Conservation (phyloP, 2,888 invertebrate genomes). For the Drosophila emarginata region DNA sequence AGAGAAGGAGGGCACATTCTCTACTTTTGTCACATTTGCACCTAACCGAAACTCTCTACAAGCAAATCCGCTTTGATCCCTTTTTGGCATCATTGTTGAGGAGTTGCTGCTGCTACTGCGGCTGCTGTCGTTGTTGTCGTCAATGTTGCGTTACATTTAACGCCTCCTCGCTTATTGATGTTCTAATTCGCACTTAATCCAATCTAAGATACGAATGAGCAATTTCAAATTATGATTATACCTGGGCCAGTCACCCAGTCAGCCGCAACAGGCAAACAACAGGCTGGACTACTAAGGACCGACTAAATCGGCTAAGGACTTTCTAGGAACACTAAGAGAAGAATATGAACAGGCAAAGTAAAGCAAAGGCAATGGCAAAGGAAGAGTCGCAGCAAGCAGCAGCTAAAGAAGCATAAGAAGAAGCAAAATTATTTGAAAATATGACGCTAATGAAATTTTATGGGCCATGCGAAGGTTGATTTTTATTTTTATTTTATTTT, state of each 20-base stretch:
- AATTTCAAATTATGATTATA: conserved; percentile 79
- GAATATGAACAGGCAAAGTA: conserved; percentile 19
- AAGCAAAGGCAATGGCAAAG: neutral
- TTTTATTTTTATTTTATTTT: conserved; percentile 75
- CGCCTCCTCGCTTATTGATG: conserved; percentile 71
- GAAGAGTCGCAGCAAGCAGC: neutral
- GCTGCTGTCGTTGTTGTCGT: conserved; percentile 21
- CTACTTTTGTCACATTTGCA: conserved; percentile 70
- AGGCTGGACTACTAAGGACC: conserved; percentile 2
- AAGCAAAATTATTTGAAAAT: conserved; percentile 75
- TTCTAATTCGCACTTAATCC: conserved; percentile 79
- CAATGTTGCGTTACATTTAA: conserved; percentile 71
- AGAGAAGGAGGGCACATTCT: neutral
- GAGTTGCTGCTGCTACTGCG: neutral
- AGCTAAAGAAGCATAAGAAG: conserved; percentile 33
- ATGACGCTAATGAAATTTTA: conserved; percentile 79
- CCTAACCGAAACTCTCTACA: conserved; percentile 41
- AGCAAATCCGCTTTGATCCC: conserved; percentile 73
- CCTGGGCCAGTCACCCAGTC: conserved; percentile 59
- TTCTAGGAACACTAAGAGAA: conserved; percentile 28
- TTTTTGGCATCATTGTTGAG: conserved; percentile 46
- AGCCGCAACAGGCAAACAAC: conserved; percentile 63
- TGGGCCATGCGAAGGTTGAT: conserved; percentile 78
- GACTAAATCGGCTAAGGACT: conserved; percentile 10
- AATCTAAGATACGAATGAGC: conserved; percentile 79